Evolutionary conservation across 2,888 invertebrate genomes (phyloP).

Genomic region (Brachynemurus nebulosus): DNA sequence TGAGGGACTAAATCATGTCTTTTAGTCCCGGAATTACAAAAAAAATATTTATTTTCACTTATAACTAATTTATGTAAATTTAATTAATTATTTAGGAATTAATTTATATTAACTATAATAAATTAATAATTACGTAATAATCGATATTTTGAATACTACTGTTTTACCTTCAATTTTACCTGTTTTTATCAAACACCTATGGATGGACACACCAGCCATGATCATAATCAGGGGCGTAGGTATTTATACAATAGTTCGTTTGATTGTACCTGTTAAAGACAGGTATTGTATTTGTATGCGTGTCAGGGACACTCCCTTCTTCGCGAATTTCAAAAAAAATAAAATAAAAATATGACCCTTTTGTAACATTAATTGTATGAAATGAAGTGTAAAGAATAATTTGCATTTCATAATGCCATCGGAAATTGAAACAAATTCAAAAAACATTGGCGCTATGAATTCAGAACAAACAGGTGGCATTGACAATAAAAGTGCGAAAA

Average conservation of each 20-base stretch:
- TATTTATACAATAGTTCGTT: slow-evolving; percentile 4
- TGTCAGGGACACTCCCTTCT: slow-evolving; percentile 11
- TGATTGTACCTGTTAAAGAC: slow-evolving; percentile 4
- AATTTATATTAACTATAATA: too few relatives aligned
- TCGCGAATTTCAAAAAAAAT: slow-evolving; percentile 1
- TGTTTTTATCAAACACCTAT: background rate
- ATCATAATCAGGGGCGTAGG: background rate
- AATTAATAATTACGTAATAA: too few relatives aligned
- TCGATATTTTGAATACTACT: slow-evolving; percentile 1
- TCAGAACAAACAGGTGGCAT: background rate
- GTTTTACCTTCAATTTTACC: background rate
- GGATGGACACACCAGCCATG: background rate
- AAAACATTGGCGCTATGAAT: background rate
- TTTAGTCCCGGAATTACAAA: too few relatives aligned
- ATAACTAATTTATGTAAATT: too few relatives aligned
- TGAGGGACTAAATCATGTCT: too few relatives aligned
- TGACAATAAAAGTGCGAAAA: slow-evolving; percentile 2
- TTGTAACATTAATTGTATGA: background rate
- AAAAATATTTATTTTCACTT: too few relatives aligned
- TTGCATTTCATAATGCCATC: slow-evolving; percentile 11
- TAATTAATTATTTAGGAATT: too few relatives aligned
- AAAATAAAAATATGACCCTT: slow-evolving; percentile 1
- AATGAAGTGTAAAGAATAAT: slow-evolving; percentile 1
- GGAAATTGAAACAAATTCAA: slow-evolving; percentile 6
- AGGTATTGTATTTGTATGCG: slow-evolving; percentile 8